These are phyloP conservation scores for Acrobasis suavella DNA, from an alignment of 2,888 invertebrate species.

Conservation along the genomic window DNA sequence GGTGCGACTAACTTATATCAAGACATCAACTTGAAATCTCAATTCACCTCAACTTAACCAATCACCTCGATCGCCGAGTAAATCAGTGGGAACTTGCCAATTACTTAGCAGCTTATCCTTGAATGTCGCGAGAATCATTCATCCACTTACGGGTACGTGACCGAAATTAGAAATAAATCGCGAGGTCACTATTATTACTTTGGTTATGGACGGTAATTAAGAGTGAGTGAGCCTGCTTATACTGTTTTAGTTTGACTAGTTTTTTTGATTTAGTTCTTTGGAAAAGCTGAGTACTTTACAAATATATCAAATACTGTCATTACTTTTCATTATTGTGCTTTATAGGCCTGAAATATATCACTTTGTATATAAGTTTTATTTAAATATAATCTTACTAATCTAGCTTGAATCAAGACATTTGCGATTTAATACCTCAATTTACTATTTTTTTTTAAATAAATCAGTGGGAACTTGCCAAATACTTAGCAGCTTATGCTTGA, in stretches of 20 bases:
- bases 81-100: conserved; percentile 58
- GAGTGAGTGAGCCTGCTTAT: conserved; percentile 34
- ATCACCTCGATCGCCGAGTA: conserved; percentile 47
- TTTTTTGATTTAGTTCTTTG: neutral
- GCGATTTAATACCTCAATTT: too few species aligned
- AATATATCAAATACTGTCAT: too few species aligned
- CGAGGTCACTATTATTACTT: conserved; percentile 6
- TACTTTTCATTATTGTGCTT: too few species aligned
- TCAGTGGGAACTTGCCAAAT: conserved; percentile 58
- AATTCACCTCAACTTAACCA: conserved; percentile 27
- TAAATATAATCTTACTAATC: too few species aligned
- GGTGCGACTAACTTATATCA: neutral
- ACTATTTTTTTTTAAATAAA: conserved; percentile 41
- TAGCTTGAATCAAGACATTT: too few species aligned
- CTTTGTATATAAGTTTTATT: too few species aligned
- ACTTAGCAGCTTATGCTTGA: conserved; percentile 60
- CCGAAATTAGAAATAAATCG: conserved; percentile 72
- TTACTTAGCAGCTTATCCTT: conserved; percentile 64
- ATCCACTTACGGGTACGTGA: conserved; percentile 72
- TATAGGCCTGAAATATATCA: too few species aligned
- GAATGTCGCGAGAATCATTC: conserved; percentile 61
- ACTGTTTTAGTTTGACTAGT: conserved; percentile 29
- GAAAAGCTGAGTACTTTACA: too few species aligned
- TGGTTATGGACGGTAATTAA: conserved; percentile 53
- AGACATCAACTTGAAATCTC: neutral